Percentiles rank a stretch among this genome's conserved stretches.
phyloP scores from a whole-genome alignment of 2,113 vertebrate genomes.

The Oostethus manadensis region DNA sequence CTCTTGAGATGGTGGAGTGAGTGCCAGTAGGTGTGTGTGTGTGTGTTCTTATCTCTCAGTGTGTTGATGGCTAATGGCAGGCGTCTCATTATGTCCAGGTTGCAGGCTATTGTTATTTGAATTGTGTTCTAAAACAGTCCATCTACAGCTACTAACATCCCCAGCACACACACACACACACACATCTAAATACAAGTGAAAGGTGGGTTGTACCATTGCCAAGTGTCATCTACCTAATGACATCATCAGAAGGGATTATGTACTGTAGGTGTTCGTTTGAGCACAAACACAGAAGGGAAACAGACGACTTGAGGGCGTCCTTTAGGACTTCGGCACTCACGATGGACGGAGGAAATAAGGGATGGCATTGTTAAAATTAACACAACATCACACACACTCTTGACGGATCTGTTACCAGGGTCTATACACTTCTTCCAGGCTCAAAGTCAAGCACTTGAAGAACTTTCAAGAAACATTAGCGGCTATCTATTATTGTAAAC shows the following conservation, averaged over 20 bases:
- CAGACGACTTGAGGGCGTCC: conserved; percentile 45
- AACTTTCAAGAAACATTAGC: neutral
- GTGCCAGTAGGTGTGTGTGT: conserved; percentile 18
- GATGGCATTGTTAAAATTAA: conserved; percentile 55
- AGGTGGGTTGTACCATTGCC: conserved; percentile 46
- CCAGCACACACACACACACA: conserved; percentile 29
- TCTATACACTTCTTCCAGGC: neutral
- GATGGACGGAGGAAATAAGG: conserved; percentile 33
- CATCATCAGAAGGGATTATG: conserved; percentile 64
- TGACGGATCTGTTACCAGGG: neutral
- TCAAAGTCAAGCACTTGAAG: neutral
- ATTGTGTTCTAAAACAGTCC: conserved; percentile 72
- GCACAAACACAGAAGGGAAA: conserved; percentile 19
- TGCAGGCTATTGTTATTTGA: conserved; percentile 72
- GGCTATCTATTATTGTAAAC: neutral
- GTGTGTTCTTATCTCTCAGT: conserved; percentile 53
- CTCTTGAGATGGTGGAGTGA: conserved; percentile 45
- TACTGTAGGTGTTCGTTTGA: conserved; percentile 49
- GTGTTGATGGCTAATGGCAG: conserved; percentile 70
- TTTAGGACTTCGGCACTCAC: conserved; percentile 38
- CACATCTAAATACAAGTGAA: conserved; percentile 29
- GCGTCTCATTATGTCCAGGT: conserved; percentile 72
- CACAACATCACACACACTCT: conserved; percentile 26
- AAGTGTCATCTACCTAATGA: conserved; percentile 60
- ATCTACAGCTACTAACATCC: conserved; percentile 69